Base-by-base conservation (phyloP, 2,797 vertebrate genomes). In the Balearica regulorum region DNA sequence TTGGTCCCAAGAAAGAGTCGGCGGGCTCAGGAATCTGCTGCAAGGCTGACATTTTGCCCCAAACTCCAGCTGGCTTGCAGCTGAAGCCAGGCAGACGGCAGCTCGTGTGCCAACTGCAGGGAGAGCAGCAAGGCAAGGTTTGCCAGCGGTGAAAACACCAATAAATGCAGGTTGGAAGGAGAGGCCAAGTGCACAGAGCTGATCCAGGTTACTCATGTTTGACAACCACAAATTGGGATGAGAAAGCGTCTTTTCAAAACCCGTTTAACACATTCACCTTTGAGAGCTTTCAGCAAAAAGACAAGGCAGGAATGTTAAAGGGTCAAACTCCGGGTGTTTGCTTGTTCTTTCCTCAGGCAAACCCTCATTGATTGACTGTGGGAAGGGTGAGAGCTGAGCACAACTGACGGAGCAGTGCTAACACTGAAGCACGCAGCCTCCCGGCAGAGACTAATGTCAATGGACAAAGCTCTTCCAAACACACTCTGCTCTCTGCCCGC, bases 231-330 rank as follows among this genome's bases (percentile, higher is more conserved):
- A 91, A 94, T 8, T 29, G 46, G 60, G 58, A 95, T 75, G 75
- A 96, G 77, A 81, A 91, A 71, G 62, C 43, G 60, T 83, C 77
- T 90, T 89, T 85, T 94, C 68, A 88, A 93, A 95, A 90, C 19
- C 29, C 73, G 92, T 89, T 93, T 85, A 92, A 90, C 57, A 58
- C 8, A 10, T 54, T 92, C 83, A 93, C 51, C 60, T 92, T 84
- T 87, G 86, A 83, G 26, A 80, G 48, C 71, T 93, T 81, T 87
- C 77, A 70, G 55, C 24, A 89, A 82, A 94, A 94, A 94, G 53
- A 75, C 58, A 83, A 78, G 77, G 58, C 73, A 90, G 71, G 37
- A 87, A 90, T 60, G 64, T 73, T 84, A 89, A 78, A 87, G 44
- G 91, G 90, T 91, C 70, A 94, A 49, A 70, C 6, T 72, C 58